Evolutionary conservation across 1,140 invertebrate genomes (phyloP).

Genomic region (Drosophila willistoni): DNA sequence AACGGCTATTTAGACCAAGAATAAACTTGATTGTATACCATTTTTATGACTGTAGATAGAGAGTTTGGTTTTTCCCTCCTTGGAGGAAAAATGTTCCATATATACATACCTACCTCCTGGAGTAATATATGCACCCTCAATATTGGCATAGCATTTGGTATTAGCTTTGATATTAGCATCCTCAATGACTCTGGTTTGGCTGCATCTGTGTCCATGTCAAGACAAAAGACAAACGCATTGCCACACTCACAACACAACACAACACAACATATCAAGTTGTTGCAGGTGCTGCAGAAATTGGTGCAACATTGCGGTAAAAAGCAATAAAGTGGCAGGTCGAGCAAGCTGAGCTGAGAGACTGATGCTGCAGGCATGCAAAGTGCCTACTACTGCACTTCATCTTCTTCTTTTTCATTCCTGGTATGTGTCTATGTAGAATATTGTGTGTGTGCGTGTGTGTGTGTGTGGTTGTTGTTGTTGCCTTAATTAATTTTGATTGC

Average conservation of each 20-base stretch:
- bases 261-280: constrained; percentile 24
- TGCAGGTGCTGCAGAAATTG: constrained; percentile 47
- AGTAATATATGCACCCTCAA: constrained; percentile 15
- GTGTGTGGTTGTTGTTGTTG: constrained; percentile 47
- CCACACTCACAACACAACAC: not conserved
- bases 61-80: not conserved
- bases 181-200: not conserved
- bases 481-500: constrained; percentile 81
- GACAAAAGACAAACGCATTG: constrained; percentile 35
- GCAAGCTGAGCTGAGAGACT: not conserved
- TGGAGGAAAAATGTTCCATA: not conserved
- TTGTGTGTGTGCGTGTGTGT: not conserved
- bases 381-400: constrained; percentile 8
- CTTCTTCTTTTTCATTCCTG: not conserved
- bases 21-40: no score
- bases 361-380: constrained; percentile 13
- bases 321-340: constrained; percentile 64
- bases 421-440: not conserved
- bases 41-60: no score
- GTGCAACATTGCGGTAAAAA: constrained; percentile 73
- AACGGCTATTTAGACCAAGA: no score
- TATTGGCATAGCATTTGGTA: constrained; percentile 9
- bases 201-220: constrained; percentile 20
- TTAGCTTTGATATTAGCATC: constrained; percentile 6
- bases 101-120: not conserved